These are phyloP conservation scores for Hipparchia semele DNA, from an alignment of 2,888 invertebrate genomes.

Conservation along the genomic window DNA sequence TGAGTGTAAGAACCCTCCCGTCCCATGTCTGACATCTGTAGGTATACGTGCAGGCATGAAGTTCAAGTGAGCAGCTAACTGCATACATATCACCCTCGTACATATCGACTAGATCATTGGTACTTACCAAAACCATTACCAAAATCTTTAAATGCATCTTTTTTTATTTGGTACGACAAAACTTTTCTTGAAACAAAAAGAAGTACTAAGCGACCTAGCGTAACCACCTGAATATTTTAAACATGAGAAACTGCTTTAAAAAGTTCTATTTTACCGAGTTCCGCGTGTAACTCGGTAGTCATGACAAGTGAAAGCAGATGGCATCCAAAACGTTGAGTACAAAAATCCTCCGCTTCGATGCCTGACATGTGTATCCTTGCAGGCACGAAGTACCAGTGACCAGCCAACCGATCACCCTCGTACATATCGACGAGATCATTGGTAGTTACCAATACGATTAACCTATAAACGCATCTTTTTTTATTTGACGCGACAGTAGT, in stretches of 20 bases:
- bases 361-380: slow-evolving; percentile 83
- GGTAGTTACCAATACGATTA: slow-evolving; percentile 48
- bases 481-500: background rate
- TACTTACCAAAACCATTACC: background rate
- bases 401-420: slow-evolving; percentile 97
- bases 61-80: slow-evolving; percentile 93
- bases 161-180: background rate
- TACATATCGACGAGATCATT: slow-evolving; percentile 99
- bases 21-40: slow-evolving; percentile 70
- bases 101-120: slow-evolving; percentile 98
- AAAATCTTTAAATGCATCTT: background rate
- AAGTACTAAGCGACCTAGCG: slow-evolving; percentile 5
- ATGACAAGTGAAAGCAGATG: slow-evolving; percentile 18
- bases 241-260: background rate
- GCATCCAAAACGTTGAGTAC: slow-evolving; percentile 23
- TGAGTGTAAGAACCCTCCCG: slow-evolving; percentile 19
- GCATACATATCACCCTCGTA: slow-evolving; percentile 98
- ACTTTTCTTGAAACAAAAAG: slow-evolving; percentile 8
- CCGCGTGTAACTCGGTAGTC: background rate
- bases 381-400: slow-evolving; percentile 99
- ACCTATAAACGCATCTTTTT: background rate
- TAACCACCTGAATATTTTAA: background rate
- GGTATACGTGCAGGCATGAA: slow-evolving; percentile 94
- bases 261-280: background rate
- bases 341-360: slow-evolving; percentile 40